These are phyloP conservation scores for Epizoanthus ramosus DNA, from an alignment of 92 coral and sea anemone species.

Conservation along the genomic window DNA sequence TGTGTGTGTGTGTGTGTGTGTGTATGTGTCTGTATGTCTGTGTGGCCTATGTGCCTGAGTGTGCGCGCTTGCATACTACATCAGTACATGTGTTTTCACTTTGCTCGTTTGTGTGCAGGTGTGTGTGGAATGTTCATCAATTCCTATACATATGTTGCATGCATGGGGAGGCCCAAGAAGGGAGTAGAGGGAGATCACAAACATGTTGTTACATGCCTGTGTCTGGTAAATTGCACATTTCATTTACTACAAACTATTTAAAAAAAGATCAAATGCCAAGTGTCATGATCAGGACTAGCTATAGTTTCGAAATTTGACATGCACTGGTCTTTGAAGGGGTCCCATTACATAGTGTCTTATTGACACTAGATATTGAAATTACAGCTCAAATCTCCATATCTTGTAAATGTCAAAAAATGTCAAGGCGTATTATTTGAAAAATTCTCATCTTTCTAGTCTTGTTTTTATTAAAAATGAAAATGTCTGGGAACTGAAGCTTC, in stretches of 20 bases:
- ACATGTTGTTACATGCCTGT: too few species aligned
- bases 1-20: too few species aligned
- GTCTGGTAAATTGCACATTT: too few species aligned
- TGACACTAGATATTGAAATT: neutral
- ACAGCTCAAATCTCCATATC: neutral
- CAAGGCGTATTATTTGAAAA: neutral
- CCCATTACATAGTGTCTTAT: constrained; percentile 10
- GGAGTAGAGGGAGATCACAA: too few species aligned
- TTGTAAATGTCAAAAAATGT: neutral
- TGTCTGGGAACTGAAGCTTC: neutral
- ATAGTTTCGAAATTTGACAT: neutral
- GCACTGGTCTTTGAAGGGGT: constrained; percentile 13
- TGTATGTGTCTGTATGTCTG: too few species aligned
- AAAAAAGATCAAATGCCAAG: neutral
- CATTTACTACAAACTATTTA: neutral
- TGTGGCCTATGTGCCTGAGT: too few species aligned
- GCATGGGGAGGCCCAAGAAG: too few species aligned
- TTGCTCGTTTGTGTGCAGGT: too few species aligned
- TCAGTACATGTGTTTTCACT: too few species aligned
- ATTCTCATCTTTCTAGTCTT: neutral
- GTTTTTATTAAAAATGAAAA: neutral
- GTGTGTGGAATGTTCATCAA: too few species aligned
- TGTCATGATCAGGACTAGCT: neutral
- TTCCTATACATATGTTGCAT: too few species aligned
- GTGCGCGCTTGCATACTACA: too few species aligned